phyloP scores from a whole-genome alignment of 1,140 invertebrate genomes.

The Zaprionus lachaisei region DNA sequence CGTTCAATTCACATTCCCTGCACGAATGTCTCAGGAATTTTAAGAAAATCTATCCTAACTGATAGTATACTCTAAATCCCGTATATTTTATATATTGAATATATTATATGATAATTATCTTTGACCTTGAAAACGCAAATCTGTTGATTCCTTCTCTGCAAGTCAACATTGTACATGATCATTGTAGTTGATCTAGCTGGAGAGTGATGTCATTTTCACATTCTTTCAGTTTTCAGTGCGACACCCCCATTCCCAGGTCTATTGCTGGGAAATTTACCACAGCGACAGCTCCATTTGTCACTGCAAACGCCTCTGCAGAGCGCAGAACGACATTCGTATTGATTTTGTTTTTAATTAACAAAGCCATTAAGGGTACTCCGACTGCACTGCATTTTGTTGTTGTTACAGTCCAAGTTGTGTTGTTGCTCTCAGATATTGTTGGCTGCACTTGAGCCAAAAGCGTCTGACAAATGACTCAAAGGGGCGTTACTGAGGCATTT shows the following conservation, averaged over 20 bases:
- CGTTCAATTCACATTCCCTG: too few relatives aligned
- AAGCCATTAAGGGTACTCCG: constrained; percentile 73
- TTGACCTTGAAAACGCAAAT: too few relatives aligned
- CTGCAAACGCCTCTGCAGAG: constrained; percentile 11
- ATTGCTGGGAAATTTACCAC: not conserved
- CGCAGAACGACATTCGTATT: constrained; percentile 51
- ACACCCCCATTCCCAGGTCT: not conserved
- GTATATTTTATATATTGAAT: too few relatives aligned
- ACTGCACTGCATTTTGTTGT: constrained; percentile 24
- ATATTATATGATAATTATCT: too few relatives aligned
- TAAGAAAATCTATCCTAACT: too few relatives aligned
- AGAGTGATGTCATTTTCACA: not conserved
- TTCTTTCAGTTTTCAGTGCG: not conserved
- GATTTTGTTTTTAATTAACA: constrained; percentile 80
- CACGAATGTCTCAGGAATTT: too few relatives aligned
- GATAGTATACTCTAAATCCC: too few relatives aligned
- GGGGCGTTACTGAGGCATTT: constrained; percentile 48
- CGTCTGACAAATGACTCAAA: constrained; percentile 54
- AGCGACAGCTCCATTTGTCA: constrained; percentile 33
- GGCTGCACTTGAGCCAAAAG: constrained; percentile 33
- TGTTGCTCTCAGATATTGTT: constrained; percentile 13
- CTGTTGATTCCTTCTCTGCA: too few relatives aligned
- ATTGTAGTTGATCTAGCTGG: too few relatives aligned
- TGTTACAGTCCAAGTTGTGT: constrained; percentile 13
- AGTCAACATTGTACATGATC: too few relatives aligned